phyloP scores from a whole-genome alignment of 1,140 invertebrate genomes.

The Cotesia typhae region DNA sequence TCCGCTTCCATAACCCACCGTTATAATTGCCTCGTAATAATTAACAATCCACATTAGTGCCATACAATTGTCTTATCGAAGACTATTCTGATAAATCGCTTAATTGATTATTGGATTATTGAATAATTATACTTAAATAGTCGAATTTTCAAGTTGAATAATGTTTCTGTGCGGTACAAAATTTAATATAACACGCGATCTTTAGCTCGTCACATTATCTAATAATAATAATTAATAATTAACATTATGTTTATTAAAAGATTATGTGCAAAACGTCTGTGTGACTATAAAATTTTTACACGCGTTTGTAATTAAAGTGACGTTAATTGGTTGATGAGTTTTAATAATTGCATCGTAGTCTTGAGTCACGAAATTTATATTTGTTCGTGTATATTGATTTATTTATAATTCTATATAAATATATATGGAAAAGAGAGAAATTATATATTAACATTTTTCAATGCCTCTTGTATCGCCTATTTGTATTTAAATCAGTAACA shows the following conservation, averaged over 20 bases:
- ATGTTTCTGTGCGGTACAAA: conserved; percentile 25
- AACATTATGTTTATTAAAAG: too few relatives aligned
- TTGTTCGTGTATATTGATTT: conserved; percentile 9
- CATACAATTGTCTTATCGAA: conserved; percentile 49
- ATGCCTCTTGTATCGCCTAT: conserved; percentile 33
- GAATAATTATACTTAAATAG: conserved; percentile 2
- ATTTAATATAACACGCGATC: conserved; percentile 31
- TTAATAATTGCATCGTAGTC: too few relatives aligned
- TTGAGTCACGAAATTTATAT: too few relatives aligned
- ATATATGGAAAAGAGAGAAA: conserved; percentile 14
- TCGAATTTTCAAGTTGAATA: background rate
- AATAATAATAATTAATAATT: too few relatives aligned
- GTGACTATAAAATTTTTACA: conserved; percentile 23
- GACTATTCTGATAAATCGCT: background rate
- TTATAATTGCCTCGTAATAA: conserved; percentile 34
- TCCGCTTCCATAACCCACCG: conserved; percentile 66
- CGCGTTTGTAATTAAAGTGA: conserved; percentile 9
- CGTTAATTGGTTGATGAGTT: conserved; percentile 2
- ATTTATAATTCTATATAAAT: conserved; percentile 17
- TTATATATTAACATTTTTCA: conserved; percentile 13
- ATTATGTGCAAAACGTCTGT: background rate
- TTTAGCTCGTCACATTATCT: conserved; percentile 4
- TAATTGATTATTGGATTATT: background rate
- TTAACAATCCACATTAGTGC: conserved; percentile 53
- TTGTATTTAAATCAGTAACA: conserved; percentile 38